phyloP scores from a whole-genome alignment of 2,888 invertebrate genomes.

The Acholoe squamosa region DNA sequence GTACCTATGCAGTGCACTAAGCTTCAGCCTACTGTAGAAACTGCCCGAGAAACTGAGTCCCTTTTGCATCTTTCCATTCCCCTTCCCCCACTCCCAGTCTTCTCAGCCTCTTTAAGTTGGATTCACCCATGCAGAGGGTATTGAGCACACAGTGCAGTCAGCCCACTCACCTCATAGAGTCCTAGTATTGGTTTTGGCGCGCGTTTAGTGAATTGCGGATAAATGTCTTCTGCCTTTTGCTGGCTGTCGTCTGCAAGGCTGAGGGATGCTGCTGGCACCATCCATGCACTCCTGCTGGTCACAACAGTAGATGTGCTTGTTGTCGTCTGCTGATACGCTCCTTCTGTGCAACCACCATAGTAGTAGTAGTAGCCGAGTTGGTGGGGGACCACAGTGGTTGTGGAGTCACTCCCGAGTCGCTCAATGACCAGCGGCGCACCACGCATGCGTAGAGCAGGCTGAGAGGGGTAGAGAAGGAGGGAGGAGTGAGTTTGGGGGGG shows the following conservation, averaged over 20 bases:
- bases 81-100: neutral
- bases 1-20: neutral
- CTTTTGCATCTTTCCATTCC: neutral
- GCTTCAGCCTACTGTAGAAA: neutral
- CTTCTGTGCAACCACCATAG: neutral
- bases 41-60: neutral
- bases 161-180: neutral
- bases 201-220: neutral
- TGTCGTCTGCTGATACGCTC: neutral
- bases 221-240: neutral
- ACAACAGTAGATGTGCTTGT: neutral
- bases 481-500: too few species aligned
- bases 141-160: neutral
- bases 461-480: too few species aligned
- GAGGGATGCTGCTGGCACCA: neutral
- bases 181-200: neutral
- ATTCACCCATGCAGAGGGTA: too few species aligned
- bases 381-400: neutral
- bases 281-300: neutral
- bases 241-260: neutral
- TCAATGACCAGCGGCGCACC: neutral
- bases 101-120: neutral
- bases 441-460: too few species aligned
- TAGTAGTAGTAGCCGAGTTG: neutral
- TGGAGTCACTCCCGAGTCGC: neutral